phyloP scores from a whole-genome alignment of 2,113 vertebrate species.

The Melospiza melodia region DNA sequence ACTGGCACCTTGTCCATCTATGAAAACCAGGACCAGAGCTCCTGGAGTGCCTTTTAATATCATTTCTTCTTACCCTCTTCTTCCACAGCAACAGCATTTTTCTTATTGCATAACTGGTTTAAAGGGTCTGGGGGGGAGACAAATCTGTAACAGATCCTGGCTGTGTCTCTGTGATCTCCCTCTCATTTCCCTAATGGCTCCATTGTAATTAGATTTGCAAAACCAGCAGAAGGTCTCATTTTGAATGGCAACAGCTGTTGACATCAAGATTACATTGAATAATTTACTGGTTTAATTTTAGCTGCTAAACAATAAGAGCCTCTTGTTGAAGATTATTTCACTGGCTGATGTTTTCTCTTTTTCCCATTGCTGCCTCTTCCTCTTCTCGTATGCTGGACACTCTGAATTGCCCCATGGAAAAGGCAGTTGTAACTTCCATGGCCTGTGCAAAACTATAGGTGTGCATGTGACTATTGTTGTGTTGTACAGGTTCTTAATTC shows the following conservation, averaged over 20 bases:
- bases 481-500: background rate
- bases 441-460: background rate
- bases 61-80: background rate
- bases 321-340: constrained; percentile 59
- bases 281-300: constrained; percentile 83
- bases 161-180: constrained; percentile 53
- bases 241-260: constrained; percentile 84
- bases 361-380: background rate
- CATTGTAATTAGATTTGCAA: constrained; percentile 82
- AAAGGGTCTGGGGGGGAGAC: constrained; percentile 51
- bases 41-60: background rate
- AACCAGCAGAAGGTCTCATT: constrained; percentile 81
- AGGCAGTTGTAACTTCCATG: background rate
- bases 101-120: constrained; percentile 46
- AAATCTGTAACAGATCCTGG: constrained; percentile 37
- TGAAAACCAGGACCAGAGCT: background rate
- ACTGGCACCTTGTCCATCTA: background rate
- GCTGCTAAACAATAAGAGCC: constrained; percentile 73
- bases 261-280: constrained; percentile 81
- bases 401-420: background rate
- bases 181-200: constrained; percentile 76
- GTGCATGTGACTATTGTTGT: background rate
- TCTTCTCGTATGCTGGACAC: background rate
- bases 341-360: constrained; percentile 20
- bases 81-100: background rate